phyloP scores from a whole-genome alignment of 2,113 vertebrate species.

The Orthochromis malagaraziensis region DNA sequence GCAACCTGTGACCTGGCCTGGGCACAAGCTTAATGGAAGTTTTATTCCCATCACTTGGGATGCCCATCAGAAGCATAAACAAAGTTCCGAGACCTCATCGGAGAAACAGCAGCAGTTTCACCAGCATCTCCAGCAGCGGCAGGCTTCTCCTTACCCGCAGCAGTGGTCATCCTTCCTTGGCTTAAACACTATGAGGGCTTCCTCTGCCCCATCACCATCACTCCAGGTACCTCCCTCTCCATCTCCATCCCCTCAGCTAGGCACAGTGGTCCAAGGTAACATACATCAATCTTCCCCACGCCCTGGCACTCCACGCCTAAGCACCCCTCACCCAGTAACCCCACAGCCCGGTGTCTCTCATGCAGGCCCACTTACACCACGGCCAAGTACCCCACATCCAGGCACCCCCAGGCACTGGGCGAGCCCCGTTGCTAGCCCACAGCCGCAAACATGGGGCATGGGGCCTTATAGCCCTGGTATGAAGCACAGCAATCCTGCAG shows the following conservation, averaged over 20 bases:
- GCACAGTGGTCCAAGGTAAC: constrained; percentile 23
- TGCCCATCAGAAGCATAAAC: constrained; percentile 43
- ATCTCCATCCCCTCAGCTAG: constrained; percentile 54
- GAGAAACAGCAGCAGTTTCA: constrained; percentile 64
- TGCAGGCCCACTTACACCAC: constrained; percentile 32
- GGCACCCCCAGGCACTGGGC: constrained; percentile 60
- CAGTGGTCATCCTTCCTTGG: constrained; percentile 62
- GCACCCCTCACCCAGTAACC: constrained; percentile 36
- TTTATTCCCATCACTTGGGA: constrained; percentile 62
- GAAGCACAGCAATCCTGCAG: constrained; percentile 69
- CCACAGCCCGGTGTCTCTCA: constrained; percentile 26
- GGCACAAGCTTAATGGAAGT: constrained; percentile 73
- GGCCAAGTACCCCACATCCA: constrained; percentile 44
- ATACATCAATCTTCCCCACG: constrained; percentile 28
- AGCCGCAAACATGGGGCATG: constrained; percentile 69
- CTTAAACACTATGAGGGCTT: constrained; percentile 46
- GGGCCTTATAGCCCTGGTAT: constrained; percentile 62
- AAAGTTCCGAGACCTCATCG: constrained; percentile 26
- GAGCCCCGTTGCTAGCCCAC: constrained; percentile 65
- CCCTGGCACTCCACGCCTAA: constrained; percentile 10
- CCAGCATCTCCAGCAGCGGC: constrained; percentile 64
- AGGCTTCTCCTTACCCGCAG: constrained; percentile 53
- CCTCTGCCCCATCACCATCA: constrained; percentile 57
- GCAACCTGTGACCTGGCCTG: constrained; percentile 68
- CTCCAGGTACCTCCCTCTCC: constrained; percentile 48